These are phyloP conservation scores for Teleopsis dalmanni DNA, from an alignment of 1,140 invertebrate species.

Conservation along the genomic window DNA sequence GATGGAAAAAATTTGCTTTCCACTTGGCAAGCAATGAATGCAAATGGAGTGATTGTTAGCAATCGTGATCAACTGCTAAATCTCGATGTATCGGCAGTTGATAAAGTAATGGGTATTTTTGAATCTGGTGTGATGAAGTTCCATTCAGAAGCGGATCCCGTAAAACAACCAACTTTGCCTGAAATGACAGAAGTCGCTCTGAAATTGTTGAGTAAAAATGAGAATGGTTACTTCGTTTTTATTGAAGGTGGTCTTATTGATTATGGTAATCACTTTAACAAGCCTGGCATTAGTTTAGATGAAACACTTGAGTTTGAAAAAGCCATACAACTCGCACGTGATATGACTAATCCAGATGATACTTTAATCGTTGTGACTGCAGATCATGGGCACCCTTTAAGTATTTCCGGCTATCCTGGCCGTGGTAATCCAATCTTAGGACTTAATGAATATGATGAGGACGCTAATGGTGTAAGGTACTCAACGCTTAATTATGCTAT, in stretches of 20 bases:
- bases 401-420: slow-evolving; percentile 59
- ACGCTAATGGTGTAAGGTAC: slow-evolving; percentile 49
- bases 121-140: slow-evolving; percentile 47
- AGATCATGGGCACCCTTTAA: slow-evolving; percentile 62
- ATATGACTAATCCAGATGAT: slow-evolving; percentile 52
- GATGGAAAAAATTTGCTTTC: slow-evolving; percentile 48
- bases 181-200: slow-evolving; percentile 72
- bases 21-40: slow-evolving; percentile 44
- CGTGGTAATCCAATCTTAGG: slow-evolving; percentile 62
- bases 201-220: slow-evolving; percentile 58
- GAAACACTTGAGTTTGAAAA: slow-evolving; percentile 62
- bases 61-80: slow-evolving; percentile 49
- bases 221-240: slow-evolving; percentile 57
- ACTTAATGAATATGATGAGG: slow-evolving; percentile 24
- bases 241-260: slow-evolving; percentile 65
- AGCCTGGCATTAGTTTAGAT: slow-evolving; percentile 55
- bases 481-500: slow-evolving; percentile 59
- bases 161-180: slow-evolving; percentile 56
- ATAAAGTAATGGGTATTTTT: slow-evolving; percentile 47
- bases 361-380: slow-evolving; percentile 63
- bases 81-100: slow-evolving; percentile 27
- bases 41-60: slow-evolving; percentile 51
- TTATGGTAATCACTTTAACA: slow-evolving; percentile 60
- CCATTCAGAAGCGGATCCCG: slow-evolving; percentile 48
- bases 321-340: slow-evolving; percentile 53